Evolutionary conservation across 2,113 vertebrate species (phyloP), one percentile per base, ranked within the genome.

Genomic region (Aphyosemion australe): DNA sequence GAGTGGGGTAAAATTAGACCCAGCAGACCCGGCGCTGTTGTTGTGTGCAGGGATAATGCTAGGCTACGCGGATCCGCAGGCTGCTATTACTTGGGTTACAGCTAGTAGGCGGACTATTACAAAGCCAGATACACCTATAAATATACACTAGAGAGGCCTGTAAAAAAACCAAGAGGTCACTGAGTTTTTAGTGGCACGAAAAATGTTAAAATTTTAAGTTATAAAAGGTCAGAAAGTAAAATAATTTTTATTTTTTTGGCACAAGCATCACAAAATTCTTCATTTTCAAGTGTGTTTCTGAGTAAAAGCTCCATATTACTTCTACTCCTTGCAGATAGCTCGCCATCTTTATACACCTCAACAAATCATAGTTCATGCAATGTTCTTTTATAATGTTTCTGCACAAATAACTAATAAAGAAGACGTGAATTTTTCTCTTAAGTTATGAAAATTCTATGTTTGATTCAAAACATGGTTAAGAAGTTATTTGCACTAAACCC

Each of bases 41-140:
- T 89, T 85, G 79, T 73, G 69, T 69, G 64, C 51, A 61, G 61
- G 72, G 81, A 83, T 84, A 85, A 87, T 83, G 56, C 61, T 76
- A 68, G 82, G 76, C 78, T 84, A 55, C 42, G 78, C 43, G 72
- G 70, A 63, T 66, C 59, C 62, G 61, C 42, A 61, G 66, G 79
- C 81, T 61, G 74, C 85, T 74, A 72, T 83, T 84, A 80, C 67
- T 81, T 76, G 19, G 65, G 61, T 73, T 77, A 60, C 61, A 60
- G 68, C 63, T 60, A 62, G 69, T 64, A 45, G 65, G 62, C 59
- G 20, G 43, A 54, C 59, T 63, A 50, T 76, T 66, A 76, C 55
- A 62, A 62, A 83, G 69, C 31, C 48, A 61, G 65, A 73, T 46
- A 60, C 20, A 62, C 41, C 63, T 71, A 61, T 34, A 69, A 82